These are phyloP conservation scores for Ptychodera flava DNA, from an alignment of 35 echinoderm and acorn worm species.

Conservation along the genomic window DNA sequence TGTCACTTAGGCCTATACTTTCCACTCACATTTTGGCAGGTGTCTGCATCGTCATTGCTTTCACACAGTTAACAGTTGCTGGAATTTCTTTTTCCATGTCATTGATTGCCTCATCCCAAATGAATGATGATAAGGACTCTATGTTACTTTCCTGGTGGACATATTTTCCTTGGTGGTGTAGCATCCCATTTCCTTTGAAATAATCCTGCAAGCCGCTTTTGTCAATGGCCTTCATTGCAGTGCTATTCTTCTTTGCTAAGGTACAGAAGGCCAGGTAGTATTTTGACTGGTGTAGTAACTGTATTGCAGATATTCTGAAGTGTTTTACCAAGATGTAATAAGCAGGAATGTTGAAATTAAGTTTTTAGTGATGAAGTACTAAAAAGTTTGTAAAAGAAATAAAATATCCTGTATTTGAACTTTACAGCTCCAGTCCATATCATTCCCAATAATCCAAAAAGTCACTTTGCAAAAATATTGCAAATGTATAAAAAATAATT, in stretches of 20 bases:
- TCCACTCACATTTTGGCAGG: too few relatives aligned
- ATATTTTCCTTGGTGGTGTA: not conserved
- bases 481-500: not conserved
- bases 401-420: too few relatives aligned
- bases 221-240: not conserved
- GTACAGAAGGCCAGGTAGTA: not conserved
- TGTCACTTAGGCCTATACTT: too few relatives aligned
- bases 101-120: not conserved
- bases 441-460: not conserved
- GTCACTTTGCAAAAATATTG: too few relatives aligned
- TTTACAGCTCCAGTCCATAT: not conserved
- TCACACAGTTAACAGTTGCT: not conserved
- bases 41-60: too few relatives aligned
- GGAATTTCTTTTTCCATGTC: not conserved
- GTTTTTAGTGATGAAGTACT: not conserved
- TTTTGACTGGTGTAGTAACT: not conserved
- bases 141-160: not conserved
- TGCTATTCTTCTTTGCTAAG: not conserved
- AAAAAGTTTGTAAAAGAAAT: not conserved
- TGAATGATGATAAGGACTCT: not conserved
- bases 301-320: not conserved
- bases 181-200: not conserved
- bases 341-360: too few relatives aligned
- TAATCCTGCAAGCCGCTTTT: not conserved
- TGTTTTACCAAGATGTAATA: not conserved